A percentile compares a stretch with the other conserved stretches of the same genome.
phyloP scores from a whole-genome alignment of 2,113 vertebrate species.

The Neolamprologus sp. region DNA sequence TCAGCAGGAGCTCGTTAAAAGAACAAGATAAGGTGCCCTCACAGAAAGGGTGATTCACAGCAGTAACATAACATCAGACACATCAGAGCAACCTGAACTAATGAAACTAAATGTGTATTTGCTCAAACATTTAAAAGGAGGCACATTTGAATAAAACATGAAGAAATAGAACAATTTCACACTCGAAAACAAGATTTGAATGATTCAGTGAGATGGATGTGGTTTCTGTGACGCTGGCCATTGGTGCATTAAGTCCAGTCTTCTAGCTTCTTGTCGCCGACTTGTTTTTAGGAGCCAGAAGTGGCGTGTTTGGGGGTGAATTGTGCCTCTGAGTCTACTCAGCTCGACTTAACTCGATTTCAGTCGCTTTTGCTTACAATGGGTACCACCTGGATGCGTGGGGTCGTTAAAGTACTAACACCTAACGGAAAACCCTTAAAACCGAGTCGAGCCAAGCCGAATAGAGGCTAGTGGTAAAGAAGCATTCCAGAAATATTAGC shows the following conservation, averaged over 20 bases:
- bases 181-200: background rate
- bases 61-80: background rate
- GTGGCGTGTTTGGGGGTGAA: background rate
- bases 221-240: background rate
- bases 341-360: background rate
- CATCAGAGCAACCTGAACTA: background rate
- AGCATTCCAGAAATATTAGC: background rate
- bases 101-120: background rate
- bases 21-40: background rate
- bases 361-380: background rate
- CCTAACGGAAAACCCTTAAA: background rate
- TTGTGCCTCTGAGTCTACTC: background rate
- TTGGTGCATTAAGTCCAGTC: fast-evolving
- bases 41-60: background rate
- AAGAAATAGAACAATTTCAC: background rate
- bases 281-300: background rate
- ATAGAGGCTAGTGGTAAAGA: background rate
- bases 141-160: background rate
- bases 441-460: fast-evolving
- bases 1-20: background rate
- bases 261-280: fast-evolving
- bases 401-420: background rate
- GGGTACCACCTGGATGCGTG: fast-evolving
- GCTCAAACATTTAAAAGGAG: background rate
- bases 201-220: background rate